These are phyloP conservation scores for Notodonta dromedarius DNA, from an alignment of 2,888 invertebrate genomes.

Conservation along the genomic window DNA sequence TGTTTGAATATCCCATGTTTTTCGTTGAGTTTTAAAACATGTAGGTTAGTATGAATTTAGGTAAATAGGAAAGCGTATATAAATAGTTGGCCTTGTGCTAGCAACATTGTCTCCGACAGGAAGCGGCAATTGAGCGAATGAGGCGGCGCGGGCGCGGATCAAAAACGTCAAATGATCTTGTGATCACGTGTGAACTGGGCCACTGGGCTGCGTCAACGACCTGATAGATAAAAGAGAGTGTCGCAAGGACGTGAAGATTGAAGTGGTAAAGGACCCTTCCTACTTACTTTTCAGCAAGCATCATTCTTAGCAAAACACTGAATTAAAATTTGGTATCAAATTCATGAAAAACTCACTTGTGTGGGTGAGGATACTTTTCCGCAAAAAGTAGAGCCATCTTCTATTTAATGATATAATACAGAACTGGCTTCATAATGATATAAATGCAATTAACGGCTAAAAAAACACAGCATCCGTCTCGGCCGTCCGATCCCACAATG, in stretches of 20 bases:
- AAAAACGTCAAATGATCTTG: constrained; percentile 62
- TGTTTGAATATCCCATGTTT: not conserved
- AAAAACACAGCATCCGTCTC: constrained; percentile 15
- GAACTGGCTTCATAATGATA: constrained; percentile 14
- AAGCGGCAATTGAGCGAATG: constrained; percentile 73
- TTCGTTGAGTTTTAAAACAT: not conserved
- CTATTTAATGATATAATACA: constrained; percentile 11
- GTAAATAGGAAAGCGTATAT: constrained; percentile 30
- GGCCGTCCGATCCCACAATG: constrained; percentile 14
- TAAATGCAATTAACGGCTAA: constrained; percentile 20
- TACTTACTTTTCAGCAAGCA: no score
- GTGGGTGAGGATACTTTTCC: no score
- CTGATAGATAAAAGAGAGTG: constrained; percentile 35
- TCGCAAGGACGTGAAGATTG: not conserved
- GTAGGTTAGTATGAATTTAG: constrained; percentile 33
- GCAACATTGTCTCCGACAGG: constrained; percentile 66
- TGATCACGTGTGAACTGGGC: constrained; percentile 76
- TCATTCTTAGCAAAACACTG: no score
- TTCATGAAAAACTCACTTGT: no score
- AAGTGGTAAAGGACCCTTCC: no score
- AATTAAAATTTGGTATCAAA: no score
- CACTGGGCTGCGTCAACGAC: constrained; percentile 65
- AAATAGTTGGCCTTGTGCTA: constrained; percentile 61
- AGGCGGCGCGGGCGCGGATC: constrained; percentile 57
- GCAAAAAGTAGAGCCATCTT: not conserved